phyloP scores from a whole-genome alignment of 1,140 invertebrate species.

The Caerostris darwini region DNA sequence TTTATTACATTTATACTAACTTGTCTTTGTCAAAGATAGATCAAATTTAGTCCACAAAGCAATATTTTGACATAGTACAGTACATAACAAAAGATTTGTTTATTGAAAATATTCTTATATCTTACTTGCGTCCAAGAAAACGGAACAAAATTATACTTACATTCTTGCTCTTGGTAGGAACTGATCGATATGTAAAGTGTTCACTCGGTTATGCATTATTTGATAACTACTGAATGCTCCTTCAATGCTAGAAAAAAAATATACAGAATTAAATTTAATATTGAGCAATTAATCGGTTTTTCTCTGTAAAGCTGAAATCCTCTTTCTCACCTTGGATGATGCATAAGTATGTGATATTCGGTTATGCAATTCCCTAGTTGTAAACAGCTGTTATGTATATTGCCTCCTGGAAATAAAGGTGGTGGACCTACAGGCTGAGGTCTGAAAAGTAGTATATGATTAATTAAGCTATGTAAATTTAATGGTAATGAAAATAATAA shows the following conservation, averaged over 20 bases:
- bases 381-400: constrained; percentile 64
- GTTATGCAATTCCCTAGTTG: constrained; percentile 76
- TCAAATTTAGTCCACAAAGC: no score
- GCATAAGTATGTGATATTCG: constrained; percentile 76
- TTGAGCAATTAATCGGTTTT: background rate
- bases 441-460: constrained; percentile 15
- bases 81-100: no score
- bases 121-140: no score
- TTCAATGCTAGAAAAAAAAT: constrained; percentile 65
- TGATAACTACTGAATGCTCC: constrained; percentile 75
- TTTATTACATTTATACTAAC: no score
- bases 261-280: background rate
- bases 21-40: no score
- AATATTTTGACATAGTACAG: no score
- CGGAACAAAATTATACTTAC: constrained; percentile 46
- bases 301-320: no score
- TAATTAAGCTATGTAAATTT: no score
- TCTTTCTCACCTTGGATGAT: constrained; percentile 70
- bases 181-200: constrained; percentile 76
- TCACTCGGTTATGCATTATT: constrained; percentile 73
- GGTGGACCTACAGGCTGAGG: constrained; percentile 73
- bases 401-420: constrained; percentile 70
- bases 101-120: no score
- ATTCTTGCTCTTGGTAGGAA: constrained; percentile 76
- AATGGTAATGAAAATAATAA: background rate